Conservation (phyloP, 2,888 invertebrate genomes). For the Lasioglossum marginatum region DNA sequence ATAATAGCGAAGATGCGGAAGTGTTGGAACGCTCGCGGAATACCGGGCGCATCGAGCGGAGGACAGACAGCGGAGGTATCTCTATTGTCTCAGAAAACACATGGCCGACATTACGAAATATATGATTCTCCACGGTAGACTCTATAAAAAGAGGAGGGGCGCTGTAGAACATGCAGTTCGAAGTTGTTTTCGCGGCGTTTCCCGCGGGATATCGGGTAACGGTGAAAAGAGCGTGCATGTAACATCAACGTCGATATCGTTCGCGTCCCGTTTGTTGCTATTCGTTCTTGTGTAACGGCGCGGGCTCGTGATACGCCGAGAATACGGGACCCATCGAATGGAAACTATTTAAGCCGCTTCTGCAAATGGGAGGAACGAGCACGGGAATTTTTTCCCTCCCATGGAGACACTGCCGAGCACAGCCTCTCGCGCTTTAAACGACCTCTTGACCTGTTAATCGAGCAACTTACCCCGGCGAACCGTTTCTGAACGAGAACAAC, state of each 20-base stretch:
- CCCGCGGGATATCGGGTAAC: conserved; percentile 53
- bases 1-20: conserved; percentile 1
- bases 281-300: conserved; percentile 29
- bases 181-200: conserved; percentile 51
- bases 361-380: conserved; percentile 9
- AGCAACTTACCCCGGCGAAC: not conserved
- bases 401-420: conserved; percentile 13
- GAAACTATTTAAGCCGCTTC: conserved; percentile 49
- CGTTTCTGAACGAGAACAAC: not conserved
- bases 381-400: conserved; percentile 11
- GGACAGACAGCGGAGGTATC: not conserved
- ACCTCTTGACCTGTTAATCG: not conserved
- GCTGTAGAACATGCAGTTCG: conserved; percentile 34
- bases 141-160: conserved; percentile 33
- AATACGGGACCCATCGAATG: conserved; percentile 38
- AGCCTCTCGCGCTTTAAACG: conserved; percentile 7
- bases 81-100: conserved; percentile 9
- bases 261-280: conserved; percentile 42
- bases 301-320: conserved; percentile 43
- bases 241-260: conserved; percentile 60
- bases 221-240: conserved; percentile 42
- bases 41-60: not conserved
- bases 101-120: conserved; percentile 35
- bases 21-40: not conserved
- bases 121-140: conserved; percentile 31